Base-by-base conservation (phyloP, 2,113 vertebrate species). In the Ciconia boyciana region DNA sequence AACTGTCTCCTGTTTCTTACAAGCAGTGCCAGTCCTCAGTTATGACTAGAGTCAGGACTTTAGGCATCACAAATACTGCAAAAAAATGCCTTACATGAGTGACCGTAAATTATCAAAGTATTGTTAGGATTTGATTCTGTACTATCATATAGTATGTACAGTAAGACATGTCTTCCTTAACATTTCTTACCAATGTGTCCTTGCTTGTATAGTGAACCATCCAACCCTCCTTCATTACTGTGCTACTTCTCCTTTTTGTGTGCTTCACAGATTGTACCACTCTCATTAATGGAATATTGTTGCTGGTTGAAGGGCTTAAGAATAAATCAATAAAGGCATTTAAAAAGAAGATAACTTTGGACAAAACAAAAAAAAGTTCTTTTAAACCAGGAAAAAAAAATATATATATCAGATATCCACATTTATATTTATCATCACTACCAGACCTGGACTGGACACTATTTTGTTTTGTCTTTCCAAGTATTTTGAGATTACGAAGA, bases 131-230 rank as follows among this genome's bases (percentile, higher is more conserved):
- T 90, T 87, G 12, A 65, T 62, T 89, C 65, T 48, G 11, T 54
- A 28, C 31, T 61, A 19, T 39, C 57, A 83, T 10, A 44, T 4
- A 76, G 13, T 28, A 75, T 4, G 31, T 18, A 62, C 9, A 52
- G 25, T 34, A 43, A 72, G 20, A 74, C 39, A 49, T 13, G 25
- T 21, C 1, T 69, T 79, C 13, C 13, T 16, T 39, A 21, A 61
- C 34, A 57, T 69, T 32, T 83, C 98, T 98, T 97, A 99, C 99
- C 99, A 99, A 97, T 1, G 98, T 98, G 91, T 99, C 99, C 96
- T 99, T 99, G 98, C 99, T 99, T 94, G 99, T 99, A 96, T 98
- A 99, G 96, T 99, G 99, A 94, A 99, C 99, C 98, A 99, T 99
- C 99, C 99, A 99, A 11, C 99, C 99, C 86, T 99, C 99, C 94